phyloP scores from a whole-genome alignment of 2,797 vertebrate species.

The Microctenopoma lineatum region DNA sequence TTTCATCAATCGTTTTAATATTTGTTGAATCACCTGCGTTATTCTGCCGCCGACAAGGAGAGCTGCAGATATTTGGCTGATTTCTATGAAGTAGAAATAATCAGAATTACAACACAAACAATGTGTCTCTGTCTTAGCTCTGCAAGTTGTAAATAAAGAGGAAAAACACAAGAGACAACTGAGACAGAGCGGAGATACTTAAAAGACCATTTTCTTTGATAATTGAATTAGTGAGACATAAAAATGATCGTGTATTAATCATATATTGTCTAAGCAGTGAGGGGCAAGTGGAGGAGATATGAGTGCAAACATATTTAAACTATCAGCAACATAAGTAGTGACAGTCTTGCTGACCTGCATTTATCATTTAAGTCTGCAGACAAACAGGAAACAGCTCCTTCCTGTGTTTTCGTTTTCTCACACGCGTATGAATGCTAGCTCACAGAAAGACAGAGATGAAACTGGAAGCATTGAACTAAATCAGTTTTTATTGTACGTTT shows the following conservation, averaged over 20 bases:
- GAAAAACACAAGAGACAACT: no score
- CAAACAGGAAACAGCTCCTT: not conserved
- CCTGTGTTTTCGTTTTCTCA: no score
- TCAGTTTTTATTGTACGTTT: slow-evolving; percentile 44
- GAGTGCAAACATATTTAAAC: not conserved
- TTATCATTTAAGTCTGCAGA: not conserved
- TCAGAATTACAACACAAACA: not conserved
- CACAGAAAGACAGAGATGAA: slow-evolving; percentile 10
- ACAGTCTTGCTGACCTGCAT: not conserved
- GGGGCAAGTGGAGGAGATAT: no score
- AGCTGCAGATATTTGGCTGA: slow-evolving; percentile 38
- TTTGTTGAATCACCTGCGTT: slow-evolving; percentile 70
- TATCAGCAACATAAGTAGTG: not conserved
- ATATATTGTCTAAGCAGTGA: no score
- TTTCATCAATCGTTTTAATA: accelerated
- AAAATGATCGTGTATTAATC: no score
- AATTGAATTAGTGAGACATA: no score
- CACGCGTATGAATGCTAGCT: not conserved
- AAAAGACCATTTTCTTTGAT: no score
- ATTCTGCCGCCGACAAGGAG: slow-evolving; percentile 26
- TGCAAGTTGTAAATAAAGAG: no score
- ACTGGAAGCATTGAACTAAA: slow-evolving; percentile 6
- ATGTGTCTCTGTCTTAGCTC: no score
- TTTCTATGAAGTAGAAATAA: slow-evolving; percentile 72
- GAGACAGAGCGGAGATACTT: no score